Conservation (phyloP, 37 sponge, comb jelly and placozoan genomes). For the Axinella damicornis region DNA sequence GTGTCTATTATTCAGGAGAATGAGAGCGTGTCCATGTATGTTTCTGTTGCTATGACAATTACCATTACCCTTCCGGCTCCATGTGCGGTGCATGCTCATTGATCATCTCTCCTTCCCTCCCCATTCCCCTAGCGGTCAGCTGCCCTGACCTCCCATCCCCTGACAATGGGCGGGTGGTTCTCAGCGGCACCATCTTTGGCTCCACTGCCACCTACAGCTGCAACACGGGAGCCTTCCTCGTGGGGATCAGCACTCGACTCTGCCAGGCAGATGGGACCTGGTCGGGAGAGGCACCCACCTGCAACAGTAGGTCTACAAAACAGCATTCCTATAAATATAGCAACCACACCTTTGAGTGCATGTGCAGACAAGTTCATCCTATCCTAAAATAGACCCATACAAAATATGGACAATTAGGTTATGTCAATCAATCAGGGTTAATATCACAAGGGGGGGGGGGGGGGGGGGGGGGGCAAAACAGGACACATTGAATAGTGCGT, state of each 20-base stretch:
- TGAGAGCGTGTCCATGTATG: no score
- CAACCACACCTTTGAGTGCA: not conserved
- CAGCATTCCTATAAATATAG: not conserved
- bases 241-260: conserved; percentile 3
- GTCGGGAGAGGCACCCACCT: conserved; percentile 15
- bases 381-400: conserved; percentile 7
- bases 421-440: no score
- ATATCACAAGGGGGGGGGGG: no score
- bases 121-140: not conserved
- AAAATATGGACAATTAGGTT: no score
- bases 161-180: conserved; percentile 20
- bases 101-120: not conserved
- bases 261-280: conserved; percentile 41
- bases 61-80: not conserved
- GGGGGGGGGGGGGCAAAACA: no score
- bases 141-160: conserved; percentile 18
- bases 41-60: not conserved
- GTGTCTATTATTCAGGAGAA: no score
- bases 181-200: conserved; percentile 20
- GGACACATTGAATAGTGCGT: no score
- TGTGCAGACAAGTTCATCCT: not conserved
- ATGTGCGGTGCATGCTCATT: not conserved
- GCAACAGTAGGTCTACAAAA: conserved; percentile 4
- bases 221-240: conserved; percentile 37
- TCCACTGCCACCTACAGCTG: conserved; percentile 49